Conservation (phyloP, 2,113 vertebrate genomes). For the Accipiter cooperii region DNA sequence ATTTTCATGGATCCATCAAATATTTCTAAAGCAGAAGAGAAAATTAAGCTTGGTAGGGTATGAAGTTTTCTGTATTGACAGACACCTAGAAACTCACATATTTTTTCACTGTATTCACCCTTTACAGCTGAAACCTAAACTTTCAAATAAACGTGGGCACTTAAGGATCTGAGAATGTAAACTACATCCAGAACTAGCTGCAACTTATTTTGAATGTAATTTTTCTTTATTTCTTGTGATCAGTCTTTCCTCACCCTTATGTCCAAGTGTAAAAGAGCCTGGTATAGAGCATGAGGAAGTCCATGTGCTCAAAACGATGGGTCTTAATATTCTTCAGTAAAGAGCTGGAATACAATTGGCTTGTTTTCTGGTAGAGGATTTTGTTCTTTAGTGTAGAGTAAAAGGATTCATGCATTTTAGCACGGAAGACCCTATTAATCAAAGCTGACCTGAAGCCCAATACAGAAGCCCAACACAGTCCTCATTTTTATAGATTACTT, state of each 20-base stretch:
- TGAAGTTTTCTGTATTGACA: not conserved
- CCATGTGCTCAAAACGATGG: not conserved
- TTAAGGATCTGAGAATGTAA: not conserved
- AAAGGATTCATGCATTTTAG: not conserved
- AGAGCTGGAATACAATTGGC: not conserved
- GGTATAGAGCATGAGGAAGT: not conserved
- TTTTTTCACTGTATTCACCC: not conserved
- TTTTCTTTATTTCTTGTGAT: not conserved
- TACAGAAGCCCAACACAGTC: too few species aligned
- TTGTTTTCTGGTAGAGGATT: not conserved
- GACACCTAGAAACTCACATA: not conserved
- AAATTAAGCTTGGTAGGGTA: not conserved
- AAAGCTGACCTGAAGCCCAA: not conserved
- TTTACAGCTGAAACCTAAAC: not conserved
- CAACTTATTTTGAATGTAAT: not conserved
- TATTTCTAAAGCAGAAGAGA: not conserved
- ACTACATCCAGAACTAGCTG: not conserved
- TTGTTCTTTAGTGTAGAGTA: not conserved
- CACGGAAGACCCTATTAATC: not conserved
- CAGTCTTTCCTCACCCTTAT: not conserved
- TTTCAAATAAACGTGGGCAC: not conserved
- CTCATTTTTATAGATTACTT: not conserved
- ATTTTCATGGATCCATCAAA: not conserved
- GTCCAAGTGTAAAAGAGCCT: not conserved
- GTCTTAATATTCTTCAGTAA: not conserved